Evolutionary conservation across 2,113 vertebrate genomes (phyloP).

Genomic region (Delphinapterus leucas): DNA sequence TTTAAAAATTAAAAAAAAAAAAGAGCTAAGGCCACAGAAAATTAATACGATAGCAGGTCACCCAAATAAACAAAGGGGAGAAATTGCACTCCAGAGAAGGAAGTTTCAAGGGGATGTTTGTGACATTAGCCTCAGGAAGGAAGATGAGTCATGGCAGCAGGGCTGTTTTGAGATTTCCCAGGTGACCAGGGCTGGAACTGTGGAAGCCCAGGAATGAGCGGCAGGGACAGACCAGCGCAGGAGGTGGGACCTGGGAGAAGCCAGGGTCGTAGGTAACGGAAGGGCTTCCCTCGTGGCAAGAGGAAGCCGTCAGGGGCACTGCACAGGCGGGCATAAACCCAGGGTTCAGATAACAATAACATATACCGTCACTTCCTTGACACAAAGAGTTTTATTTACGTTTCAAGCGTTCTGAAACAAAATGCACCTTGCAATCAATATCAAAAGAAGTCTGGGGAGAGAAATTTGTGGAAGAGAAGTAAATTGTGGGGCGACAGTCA

Average conservation of each 20-base stretch:
- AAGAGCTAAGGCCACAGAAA: background rate
- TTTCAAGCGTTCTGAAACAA: background rate
- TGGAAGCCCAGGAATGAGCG: background rate
- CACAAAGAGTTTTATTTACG: background rate
- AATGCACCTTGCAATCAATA: background rate
- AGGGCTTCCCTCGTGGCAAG: background rate
- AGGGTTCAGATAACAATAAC: background rate
- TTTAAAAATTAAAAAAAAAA: background rate
- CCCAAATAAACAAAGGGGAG: background rate
- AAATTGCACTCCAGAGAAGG: background rate
- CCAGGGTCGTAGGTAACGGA: background rate
- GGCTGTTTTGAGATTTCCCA: background rate
- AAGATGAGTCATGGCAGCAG: constrained; percentile 8
- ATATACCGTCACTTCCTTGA: background rate
- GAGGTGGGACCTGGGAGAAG: background rate
- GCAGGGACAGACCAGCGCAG: background rate
- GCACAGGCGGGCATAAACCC: background rate
- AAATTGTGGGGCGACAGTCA: background rate
- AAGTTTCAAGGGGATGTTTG: background rate
- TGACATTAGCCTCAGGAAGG: constrained; percentile 29
- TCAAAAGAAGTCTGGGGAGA: background rate
- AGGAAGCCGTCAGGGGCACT: background rate
- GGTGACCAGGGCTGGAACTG: background rate
- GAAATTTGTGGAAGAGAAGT: background rate
- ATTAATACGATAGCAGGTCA: background rate